Base-by-base conservation (phyloP, 2,888 invertebrate species). In the Azorinus chamasolen region DNA sequence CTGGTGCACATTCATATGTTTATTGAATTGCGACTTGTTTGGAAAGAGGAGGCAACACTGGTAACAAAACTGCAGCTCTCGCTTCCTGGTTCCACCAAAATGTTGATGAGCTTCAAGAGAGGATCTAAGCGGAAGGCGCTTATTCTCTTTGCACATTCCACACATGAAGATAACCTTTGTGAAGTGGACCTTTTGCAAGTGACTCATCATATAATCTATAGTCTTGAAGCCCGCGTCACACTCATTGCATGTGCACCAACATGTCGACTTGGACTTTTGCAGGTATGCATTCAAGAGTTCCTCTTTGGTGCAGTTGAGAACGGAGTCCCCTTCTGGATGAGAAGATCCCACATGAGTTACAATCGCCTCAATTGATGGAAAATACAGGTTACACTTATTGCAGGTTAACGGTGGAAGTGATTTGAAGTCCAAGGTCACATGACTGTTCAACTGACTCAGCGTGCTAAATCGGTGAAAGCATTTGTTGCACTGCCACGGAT, bases 41-140 rank as follows among this genome's bases (percentile, higher is more conserved):
- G 58, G 58, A 18, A 64, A 64, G 5, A 53, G 32, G 16, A 48
- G 53, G 14, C 32, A 25, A 41, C 64, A 64, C 4, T n/a, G 32
- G 45, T 64, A 54, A 54, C 64, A 64, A 27, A 64, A 64, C 32
- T 27, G 27, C 16, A 64, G 43, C 25, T 64, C 53, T 6, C 41
- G n/a, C n/a, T n/a, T 20, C 18, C 45, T 8, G 6, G 45, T 5
- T 14, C 18, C 45, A 14, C 24, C 25, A 12, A 43, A 58, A 45
- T 58, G 58, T 6, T 41, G 43, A 22, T 43, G 41, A 2, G 43
- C 25, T n/a, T 58, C 25, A 6, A 2, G 20, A 16, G 32, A 10
- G 12, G 43, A 25, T 2, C 14, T 14, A 2, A 16, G 1, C 8
- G 58, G 58, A 2, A 22, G 16, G 2, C 16, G 43, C 8, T 25